Base-by-base conservation (phyloP, 2,888 invertebrate species). In the Cantharis rustica region DNA sequence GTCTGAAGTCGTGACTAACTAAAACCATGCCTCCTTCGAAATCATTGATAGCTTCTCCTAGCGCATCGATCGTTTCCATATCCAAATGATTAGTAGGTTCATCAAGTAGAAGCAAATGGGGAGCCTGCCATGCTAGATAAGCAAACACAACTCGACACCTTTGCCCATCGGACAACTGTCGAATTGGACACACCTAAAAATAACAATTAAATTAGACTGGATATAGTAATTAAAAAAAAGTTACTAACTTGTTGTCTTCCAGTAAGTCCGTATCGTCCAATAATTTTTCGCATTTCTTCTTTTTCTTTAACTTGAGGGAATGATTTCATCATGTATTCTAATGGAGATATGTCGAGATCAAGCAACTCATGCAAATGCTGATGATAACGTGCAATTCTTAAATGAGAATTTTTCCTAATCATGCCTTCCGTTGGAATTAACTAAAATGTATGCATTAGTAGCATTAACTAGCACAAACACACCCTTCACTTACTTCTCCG, bases 1-100 rank as follows among this genome's bases (percentile, higher is more conserved):
- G 93, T 88, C 99, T 92, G 92, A 99, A 99, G 92, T 99, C 99
- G 95, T 99, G 99, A 89, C 98, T 98, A 84, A 99, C 99, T 20
- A 99, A 93, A 80, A 99, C 96, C 95, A 99, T 95, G 81, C 99
- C 99, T 66, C 99, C 99, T 82, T 98, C 97, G 87, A 98, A 99
- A 85, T 98, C 97, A 87, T 97, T 98, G 84, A 99, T 95, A 23
- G 99, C 99, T 83, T 99, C 98, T 1, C 96, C 99, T 74, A 99
- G 90, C 0, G 99, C 97, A 89, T 99, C 99, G 81, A 99, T 99
- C 0, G 98, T 99, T 89, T 97, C 97, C 96, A 98, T 97, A 86
- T 98, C 98, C 88, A 98, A 92, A 86, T 98, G 98, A 92, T 98
- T 98, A 75, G 98, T 98, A 79, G 97, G 98, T 90, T 93, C 93